Evolutionary conservation across 2,797 vertebrate species (phyloP).

Genomic region (Neosilurus hyrtlii): DNA sequence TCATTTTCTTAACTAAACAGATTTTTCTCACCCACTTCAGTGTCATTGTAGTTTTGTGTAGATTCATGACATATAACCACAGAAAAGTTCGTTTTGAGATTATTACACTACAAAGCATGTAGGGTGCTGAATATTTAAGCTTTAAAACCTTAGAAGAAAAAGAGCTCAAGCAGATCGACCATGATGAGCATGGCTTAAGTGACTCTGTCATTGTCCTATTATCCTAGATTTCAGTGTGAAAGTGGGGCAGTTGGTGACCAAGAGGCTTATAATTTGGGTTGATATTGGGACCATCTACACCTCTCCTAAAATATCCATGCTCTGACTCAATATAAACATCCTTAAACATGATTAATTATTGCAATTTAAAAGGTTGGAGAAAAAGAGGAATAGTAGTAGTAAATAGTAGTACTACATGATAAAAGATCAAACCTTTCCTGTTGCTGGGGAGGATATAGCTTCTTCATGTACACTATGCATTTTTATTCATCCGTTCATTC

Average conservation of each 20-base stretch:
- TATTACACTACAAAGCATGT: neutral
- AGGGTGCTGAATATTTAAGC: neutral
- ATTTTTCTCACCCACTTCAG: neutral
- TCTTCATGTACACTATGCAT: neutral
- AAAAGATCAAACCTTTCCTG: neutral
- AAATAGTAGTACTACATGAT: neutral
- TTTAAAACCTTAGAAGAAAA: neutral
- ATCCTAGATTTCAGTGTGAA: slow-evolving; percentile 45
- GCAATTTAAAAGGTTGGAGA: neutral
- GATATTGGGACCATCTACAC: slow-evolving; percentile 5
- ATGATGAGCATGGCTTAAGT: neutral
- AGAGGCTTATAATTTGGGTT: slow-evolving; percentile 32
- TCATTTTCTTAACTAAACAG: neutral
- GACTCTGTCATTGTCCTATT: slow-evolving; percentile 43
- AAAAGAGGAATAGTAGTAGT: neutral
- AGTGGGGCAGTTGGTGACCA: slow-evolving; percentile 35
- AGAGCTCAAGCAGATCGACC: neutral
- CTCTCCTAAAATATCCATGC: slow-evolving; percentile 15
- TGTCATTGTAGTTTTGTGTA: neutral
- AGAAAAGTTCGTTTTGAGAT: neutral
- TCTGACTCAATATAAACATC: neutral
- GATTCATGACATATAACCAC: neutral
- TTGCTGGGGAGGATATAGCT: neutral
- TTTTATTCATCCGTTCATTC: neutral
- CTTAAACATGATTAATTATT: neutral